Conservation (phyloP, 2,113 vertebrate genomes). For the Tachysurus vachellii region DNA sequence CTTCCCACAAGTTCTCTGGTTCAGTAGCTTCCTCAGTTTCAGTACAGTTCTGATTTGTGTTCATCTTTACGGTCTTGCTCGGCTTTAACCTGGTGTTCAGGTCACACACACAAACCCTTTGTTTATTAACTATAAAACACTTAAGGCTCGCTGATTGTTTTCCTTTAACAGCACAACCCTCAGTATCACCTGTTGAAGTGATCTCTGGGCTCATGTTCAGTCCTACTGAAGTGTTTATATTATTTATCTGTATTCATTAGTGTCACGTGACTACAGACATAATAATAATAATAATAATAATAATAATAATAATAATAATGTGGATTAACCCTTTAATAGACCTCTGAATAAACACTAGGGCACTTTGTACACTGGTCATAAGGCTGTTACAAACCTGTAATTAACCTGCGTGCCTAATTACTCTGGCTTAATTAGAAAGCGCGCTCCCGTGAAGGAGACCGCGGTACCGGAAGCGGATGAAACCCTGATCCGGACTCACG, state of each 20-base stretch:
- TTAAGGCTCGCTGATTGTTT: neutral
- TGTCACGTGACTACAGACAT: too few relatives aligned
- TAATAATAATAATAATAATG: neutral
- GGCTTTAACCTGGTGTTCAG: neutral
- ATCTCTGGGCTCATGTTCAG: neutral
- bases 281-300: too few relatives aligned
- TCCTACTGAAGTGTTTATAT: neutral
- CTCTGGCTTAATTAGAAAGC: neutral
- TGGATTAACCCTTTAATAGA: neutral
- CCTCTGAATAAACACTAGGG: neutral
- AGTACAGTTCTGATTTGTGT: neutral
- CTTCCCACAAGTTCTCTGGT: neutral
- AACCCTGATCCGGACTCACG: constrained; percentile 76
- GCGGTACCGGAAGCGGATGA: neutral
- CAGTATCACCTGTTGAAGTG: neutral
- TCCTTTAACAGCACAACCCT: neutral
- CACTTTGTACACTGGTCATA: neutral
- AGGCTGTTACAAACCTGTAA: neutral
- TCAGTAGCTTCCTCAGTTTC: neutral
- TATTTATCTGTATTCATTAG: too few relatives aligned
- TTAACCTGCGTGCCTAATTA: neutral
- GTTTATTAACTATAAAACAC: neutral
- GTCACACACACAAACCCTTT: neutral
- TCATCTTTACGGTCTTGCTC: too few relatives aligned
- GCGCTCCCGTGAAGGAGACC: neutral